Conservation (phyloP, 2,888 invertebrate genomes). For the Tromatobia lineatoria region DNA sequence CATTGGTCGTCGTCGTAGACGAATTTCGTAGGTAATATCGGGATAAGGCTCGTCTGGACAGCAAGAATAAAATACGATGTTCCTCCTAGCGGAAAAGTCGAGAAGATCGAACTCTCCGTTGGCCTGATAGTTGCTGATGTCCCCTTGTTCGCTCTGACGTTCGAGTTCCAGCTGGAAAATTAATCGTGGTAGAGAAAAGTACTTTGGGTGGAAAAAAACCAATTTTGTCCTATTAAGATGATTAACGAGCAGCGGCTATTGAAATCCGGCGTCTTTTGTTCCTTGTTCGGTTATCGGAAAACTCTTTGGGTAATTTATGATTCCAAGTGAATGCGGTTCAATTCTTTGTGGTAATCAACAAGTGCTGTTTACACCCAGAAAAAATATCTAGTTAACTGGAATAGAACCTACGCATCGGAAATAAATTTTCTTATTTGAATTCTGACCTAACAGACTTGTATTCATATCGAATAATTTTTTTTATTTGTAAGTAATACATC, state of each 20-base stretch:
- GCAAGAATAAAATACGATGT: conserved; percentile 92
- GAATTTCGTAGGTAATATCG: conserved; percentile 93
- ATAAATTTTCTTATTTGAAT: no score
- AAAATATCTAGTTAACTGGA: no score
- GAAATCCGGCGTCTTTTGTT: conserved; percentile 25
- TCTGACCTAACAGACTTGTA: no score
- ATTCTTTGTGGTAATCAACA: neutral
- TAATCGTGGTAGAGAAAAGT: conserved; percentile 23
- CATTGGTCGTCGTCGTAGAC: conserved; percentile 91
- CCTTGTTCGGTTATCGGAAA: conserved; percentile 18
- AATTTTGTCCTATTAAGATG: conserved; percentile 38
- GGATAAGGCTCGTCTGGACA: conserved; percentile 92
- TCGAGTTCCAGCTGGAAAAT: conserved; percentile 89
- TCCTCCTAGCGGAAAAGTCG: conserved; percentile 91
- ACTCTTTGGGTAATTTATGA: neutral
- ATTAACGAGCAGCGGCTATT: conserved; percentile 46
- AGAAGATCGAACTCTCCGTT: conserved; percentile 96
- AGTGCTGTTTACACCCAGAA: no score
- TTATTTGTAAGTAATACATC: no score
- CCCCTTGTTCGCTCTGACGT: conserved; percentile 93
- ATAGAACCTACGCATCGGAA: no score
- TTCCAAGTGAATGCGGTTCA: neutral
- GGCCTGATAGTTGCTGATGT: conserved; percentile 95
- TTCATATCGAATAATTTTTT: no score
- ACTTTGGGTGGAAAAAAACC: neutral